Evolutionary conservation across 2,113 vertebrate genomes (phyloP).

Genomic region (Nesogale talazaci): DNA sequence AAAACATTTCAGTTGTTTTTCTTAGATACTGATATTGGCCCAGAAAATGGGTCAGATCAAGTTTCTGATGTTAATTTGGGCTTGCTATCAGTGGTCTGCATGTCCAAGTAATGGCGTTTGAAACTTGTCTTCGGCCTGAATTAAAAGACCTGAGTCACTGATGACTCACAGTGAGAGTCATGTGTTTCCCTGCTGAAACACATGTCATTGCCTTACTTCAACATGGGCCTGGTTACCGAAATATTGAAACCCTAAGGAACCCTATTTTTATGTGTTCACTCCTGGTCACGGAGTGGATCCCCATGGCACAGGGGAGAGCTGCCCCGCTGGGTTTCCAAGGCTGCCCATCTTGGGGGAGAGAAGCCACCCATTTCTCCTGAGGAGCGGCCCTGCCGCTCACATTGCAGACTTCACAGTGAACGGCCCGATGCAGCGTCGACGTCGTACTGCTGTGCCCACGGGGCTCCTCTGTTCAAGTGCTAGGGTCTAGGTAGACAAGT

Average conservation of each 20-base stretch:
- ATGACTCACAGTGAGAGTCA: conserved; percentile 84
- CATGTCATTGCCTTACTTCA: conserved; percentile 58
- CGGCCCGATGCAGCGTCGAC: too few species aligned
- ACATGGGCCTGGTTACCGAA: conserved; percentile 66
- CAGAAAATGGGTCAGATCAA: conserved; percentile 65
- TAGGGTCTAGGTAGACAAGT: conserved; percentile 73
- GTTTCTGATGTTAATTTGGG: conserved; percentile 75
- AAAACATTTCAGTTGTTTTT: conserved; percentile 33
- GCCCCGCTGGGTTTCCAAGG: too few species aligned
- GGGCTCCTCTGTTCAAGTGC: not conserved
- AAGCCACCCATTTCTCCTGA: too few species aligned
- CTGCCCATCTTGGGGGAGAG: not conserved
- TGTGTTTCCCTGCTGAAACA: conserved; percentile 77
- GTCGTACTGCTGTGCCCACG: too few species aligned
- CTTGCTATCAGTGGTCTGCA: conserved; percentile 65
- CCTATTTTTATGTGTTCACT: conserved; percentile 23
- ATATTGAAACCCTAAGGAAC: conserved; percentile 60
- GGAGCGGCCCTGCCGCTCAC: too few species aligned
- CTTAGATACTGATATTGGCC: conserved; percentile 46
- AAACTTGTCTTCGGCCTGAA: conserved; percentile 79
- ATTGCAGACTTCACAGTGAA: too few species aligned
- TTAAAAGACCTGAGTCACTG: conserved; percentile 82
- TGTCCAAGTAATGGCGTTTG: conserved; percentile 58
- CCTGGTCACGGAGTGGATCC: too few species aligned
- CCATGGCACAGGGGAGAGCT: too few species aligned